Base-by-base conservation (phyloP, 2,113 vertebrate species). In the Benthochromis sp. region DNA sequence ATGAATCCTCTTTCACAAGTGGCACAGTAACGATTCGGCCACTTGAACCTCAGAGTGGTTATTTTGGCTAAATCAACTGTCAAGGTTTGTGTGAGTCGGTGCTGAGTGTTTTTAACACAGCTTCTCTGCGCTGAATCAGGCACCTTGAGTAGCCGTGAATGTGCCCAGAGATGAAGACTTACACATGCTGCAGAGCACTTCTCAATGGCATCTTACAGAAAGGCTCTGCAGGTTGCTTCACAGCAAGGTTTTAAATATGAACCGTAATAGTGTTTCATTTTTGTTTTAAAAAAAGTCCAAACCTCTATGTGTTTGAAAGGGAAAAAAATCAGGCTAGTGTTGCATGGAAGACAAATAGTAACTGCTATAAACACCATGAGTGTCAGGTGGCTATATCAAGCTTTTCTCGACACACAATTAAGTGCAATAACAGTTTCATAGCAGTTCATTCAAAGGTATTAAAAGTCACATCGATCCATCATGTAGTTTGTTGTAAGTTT, bases 191-290 rank as follows among this genome's bases (percentile, higher is more conserved):
- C 43, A 78, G 24, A 78, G 9, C 16, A 76, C 24, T 47, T 47
- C 69, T 76, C 43, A 76, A 45, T 29, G 80, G 21, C 80, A 43
- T n/a, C 54, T 59, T 82, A 61, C 81, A 43, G 59, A 61, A 82
- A 47, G 24, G 11, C 7, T 34, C 16, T 50, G 9, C 43, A 50
- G 71, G 71, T 50, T 76, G 9, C 31, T 50, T 47, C 13, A 10
- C 31, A n/a, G 14, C 81, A 82, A 9, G 4, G 24, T 83, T 34
- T 16, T 21, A 31, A 66, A 83, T 29, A 52, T 34, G 3, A 19
- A 66, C 8, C 2, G 3, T 52, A 43, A 78, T 13, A 52, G 17
- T 34, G 73, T 52, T 78, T 52, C 3, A 1, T 50, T 8, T 76
- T 10, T 59, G 21, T 61, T 6, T 1, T 0, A 1, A 0, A 4